Conservation (phyloP, 1,140 invertebrate species). For the Pinna nobilis region DNA sequence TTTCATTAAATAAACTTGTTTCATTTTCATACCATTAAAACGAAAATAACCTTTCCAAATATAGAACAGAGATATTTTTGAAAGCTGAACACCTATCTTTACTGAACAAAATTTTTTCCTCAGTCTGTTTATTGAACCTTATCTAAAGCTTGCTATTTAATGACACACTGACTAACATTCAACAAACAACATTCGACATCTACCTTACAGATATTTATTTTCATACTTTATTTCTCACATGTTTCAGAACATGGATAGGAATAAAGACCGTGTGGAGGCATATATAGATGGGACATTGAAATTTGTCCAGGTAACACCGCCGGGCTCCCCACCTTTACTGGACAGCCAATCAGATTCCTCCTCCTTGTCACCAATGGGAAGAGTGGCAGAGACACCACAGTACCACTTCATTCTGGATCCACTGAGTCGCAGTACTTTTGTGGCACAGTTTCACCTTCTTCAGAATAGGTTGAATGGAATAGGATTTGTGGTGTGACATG, state of each 20-base stretch:
- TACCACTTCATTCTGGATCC: constrained; percentile 52
- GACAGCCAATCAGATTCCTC: constrained; percentile 50
- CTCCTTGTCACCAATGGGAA: not conserved
- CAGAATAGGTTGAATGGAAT: constrained; percentile 46
- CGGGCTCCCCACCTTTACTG: constrained; percentile 3
- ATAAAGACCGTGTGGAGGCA: constrained; percentile 56
- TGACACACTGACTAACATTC: not conserved
- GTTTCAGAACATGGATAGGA: constrained; percentile 45
- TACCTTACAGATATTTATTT: not conserved
- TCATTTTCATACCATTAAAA: no score
- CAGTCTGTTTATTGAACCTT: not conserved
- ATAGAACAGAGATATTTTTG: no score
- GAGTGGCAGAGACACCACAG: constrained; percentile 24
- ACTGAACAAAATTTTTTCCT: no score
- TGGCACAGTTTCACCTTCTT: constrained; percentile 48
- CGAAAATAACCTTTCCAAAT: no score
- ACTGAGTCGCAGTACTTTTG: constrained; percentile 42
- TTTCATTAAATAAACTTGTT: no score
- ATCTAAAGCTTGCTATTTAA: not conserved
- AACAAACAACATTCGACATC: not conserved
- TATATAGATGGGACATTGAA: constrained; percentile 55
- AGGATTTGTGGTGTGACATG: constrained; percentile 54
- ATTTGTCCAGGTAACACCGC: constrained; percentile 31
- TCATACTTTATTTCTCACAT: constrained; percentile 2
- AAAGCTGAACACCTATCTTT: no score